Evolutionary conservation across 2,888 invertebrate species (phyloP).

Genomic region (Conomelus anceps): DNA sequence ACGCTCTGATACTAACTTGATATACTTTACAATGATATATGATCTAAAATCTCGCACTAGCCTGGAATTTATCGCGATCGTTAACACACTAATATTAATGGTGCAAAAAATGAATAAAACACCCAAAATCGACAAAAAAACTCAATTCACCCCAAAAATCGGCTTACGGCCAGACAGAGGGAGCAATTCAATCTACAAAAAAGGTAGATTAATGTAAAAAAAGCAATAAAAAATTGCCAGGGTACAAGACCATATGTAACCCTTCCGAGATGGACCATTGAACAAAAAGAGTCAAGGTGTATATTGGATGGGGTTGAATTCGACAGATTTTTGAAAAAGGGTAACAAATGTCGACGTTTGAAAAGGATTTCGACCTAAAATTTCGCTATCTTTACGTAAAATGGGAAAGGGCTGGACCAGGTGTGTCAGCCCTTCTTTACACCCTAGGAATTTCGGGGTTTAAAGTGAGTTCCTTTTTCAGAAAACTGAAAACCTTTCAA

Average conservation of each 20-base stretch:
- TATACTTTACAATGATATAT: background rate
- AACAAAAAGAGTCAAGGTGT: background rate
- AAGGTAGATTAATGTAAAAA: background rate
- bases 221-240: background rate
- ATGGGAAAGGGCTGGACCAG: background rate
- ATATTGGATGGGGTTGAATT: background rate
- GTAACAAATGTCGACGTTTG: background rate
- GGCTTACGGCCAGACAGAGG: background rate
- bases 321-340: background rate
- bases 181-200: background rate
- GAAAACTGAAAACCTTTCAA: constrained; percentile 26
- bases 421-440: background rate
- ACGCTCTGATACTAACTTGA: background rate
- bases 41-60: background rate
- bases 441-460: background rate
- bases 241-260: background rate
- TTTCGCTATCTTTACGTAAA: background rate
- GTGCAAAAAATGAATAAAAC: background rate
- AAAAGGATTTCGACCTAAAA: background rate
- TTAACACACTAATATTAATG: background rate
- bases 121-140: background rate
- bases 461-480: constrained; percentile 16
- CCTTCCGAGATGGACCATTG: background rate
- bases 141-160: background rate
- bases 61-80: background rate